Percentiles rank a stretch among this genome's conserved stretches.
These are phyloP conservation scores for Plebejus argus DNA, from an alignment of 2,888 invertebrate genomes.

Conservation along the genomic window DNA sequence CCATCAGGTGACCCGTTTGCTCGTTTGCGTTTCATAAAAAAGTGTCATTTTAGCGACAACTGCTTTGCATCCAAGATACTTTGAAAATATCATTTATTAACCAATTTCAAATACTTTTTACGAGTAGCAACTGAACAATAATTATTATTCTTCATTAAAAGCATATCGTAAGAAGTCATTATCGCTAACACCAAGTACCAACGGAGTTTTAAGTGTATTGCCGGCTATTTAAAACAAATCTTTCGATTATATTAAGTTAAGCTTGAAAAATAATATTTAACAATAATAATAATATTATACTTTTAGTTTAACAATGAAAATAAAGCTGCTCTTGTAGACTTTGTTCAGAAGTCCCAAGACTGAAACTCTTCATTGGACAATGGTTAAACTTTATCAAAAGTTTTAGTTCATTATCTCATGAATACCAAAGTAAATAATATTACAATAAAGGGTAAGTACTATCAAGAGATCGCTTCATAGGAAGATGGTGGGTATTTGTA, in stretches of 20 bases:
- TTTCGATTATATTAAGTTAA: background rate
- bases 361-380: slow-evolving; percentile 4
- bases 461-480: background rate
- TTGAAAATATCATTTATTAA: no score
- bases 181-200: background rate
- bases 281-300: background rate
- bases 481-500: no score
- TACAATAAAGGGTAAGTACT: background rate
- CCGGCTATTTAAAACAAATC: background rate
- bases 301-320: background rate
- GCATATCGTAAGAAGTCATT: background rate
- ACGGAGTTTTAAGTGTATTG: background rate
- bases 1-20: no score
- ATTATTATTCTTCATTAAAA: background rate
- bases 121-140: no score
- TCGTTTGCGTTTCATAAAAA: no score
- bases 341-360: slow-evolving; percentile 2
- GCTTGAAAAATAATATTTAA: background rate
- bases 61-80: no score
- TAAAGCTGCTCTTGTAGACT: background rate
- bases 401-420: slow-evolving; percentile 2
- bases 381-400: background rate
- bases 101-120: background rate
- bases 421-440: background rate
- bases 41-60: no score